Evolutionary conservation across 2,797 vertebrate genomes (phyloP).

Genomic region (Dryobates pubescens): DNA sequence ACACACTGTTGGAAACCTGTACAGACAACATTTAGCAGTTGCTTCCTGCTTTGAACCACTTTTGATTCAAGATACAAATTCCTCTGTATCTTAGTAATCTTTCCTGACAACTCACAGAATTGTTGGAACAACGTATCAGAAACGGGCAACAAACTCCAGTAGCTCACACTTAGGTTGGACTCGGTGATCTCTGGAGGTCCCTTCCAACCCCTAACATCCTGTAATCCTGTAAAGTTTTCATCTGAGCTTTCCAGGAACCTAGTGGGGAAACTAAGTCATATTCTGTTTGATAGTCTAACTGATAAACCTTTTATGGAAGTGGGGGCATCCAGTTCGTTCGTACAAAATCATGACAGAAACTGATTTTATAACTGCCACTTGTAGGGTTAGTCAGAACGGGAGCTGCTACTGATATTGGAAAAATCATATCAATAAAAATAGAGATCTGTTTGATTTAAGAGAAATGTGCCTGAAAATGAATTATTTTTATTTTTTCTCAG

Average conservation of each 20-base stretch:
- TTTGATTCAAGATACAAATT: background rate
- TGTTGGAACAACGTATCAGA: background rate
- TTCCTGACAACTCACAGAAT: background rate
- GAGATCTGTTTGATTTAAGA: background rate
- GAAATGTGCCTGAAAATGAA: background rate
- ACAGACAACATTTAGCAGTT: background rate
- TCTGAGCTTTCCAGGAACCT: background rate
- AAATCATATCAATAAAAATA: background rate
- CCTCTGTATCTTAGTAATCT: background rate
- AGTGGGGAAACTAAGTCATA: background rate
- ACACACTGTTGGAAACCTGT: background rate
- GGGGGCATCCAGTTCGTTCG: background rate
- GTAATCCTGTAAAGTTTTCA: too few species aligned
- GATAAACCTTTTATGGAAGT: background rate
- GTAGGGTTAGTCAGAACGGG: background rate
- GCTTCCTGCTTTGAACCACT: background rate
- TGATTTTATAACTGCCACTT: background rate
- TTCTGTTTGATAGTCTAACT: background rate
- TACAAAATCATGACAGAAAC: background rate
- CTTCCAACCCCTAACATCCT: too few species aligned
- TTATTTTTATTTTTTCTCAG: accelerated
- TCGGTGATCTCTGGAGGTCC: too few species aligned
- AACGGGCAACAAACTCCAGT: background rate
- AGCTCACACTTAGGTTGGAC: too few species aligned
- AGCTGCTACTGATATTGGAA: background rate